Base-by-base conservation (phyloP, 2,113 vertebrate genomes). In the Donacobius atricapilla region DNA sequence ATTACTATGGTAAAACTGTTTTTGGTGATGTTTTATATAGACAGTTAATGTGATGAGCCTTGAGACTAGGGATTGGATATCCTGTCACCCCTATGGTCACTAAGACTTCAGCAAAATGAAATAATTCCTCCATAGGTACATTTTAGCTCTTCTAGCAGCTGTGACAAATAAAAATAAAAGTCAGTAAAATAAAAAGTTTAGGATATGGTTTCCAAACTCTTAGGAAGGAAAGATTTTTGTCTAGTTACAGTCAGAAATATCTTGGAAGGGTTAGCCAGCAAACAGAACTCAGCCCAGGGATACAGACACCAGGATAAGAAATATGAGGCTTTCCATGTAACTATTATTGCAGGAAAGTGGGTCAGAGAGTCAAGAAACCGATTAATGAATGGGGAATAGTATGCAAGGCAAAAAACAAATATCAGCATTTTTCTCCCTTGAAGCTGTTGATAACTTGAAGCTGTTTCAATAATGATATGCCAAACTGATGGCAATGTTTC, bases 381-480 rank as follows among this genome's bases (percentile, higher is more conserved):
- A 96, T 97, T 97, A 97, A 97, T 71, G 97, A 97, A 87, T 93
- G 96, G 95, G 96, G 97, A 97, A 97, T 96, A 97, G 64, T 92
- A 87, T 94, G 84, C 94, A 93, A 94, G 70, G 89, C 92, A 96
- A 97, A 96, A 97, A 96, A 72, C 96, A 97, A 97, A 81, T 92
- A 97, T 90, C 96, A 98, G 96, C 96, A 94, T 90, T 93, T 89
- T 72, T 75, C 78, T 80, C 66, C 56, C 91, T 93, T 94, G 77
- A 73, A 96, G 78, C 89, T 94, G 94, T 97, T 97, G 96, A 96
- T 95, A 75, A 92, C 61, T 97, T 90, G 96, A 97, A 97, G 94
- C 97, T 98, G 98, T 97, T 97, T 98, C 97, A 98, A 98, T 97
- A 98, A 86, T 95, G 97, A 98, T 98, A 98, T 94, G 89, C 94